A percentile compares a stretch with the other conserved stretches of the same genome.
Conservation (phyloP, 2,888 invertebrate species). For the Platycheirus albimanus region DNA sequence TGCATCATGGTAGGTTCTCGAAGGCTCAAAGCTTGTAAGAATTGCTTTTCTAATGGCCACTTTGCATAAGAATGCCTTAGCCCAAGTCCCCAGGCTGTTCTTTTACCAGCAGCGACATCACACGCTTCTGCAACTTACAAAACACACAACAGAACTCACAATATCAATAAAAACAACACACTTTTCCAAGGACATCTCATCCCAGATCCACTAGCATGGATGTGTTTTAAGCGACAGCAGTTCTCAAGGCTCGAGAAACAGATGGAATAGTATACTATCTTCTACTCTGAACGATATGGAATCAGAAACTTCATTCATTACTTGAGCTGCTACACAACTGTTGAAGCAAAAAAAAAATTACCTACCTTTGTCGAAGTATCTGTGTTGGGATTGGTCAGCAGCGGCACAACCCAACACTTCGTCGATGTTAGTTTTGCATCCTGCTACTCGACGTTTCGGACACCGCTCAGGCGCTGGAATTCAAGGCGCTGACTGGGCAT, state of each 20-base stretch:
- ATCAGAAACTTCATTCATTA: slow-evolving; percentile 18
- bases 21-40: neutral
- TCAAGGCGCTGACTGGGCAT: slow-evolving; percentile 40
- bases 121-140: neutral
- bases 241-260: too few species aligned
- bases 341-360: slow-evolving; percentile 1
- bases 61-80: neutral
- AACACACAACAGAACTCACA: neutral
- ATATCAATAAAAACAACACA: neutral
- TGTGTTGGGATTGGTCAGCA: slow-evolving; percentile 37
- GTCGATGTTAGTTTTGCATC: slow-evolving; percentile 20
- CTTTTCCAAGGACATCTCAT: neutral
- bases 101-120: slow-evolving; percentile 21
- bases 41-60: neutral
- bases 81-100: neutral
- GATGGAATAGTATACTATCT: neutral
- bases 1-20: too few species aligned
- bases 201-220: neutral
- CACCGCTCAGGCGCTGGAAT: slow-evolving; percentile 34
- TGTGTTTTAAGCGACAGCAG: neutral
- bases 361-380: slow-evolving; percentile 22
- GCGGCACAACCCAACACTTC: slow-evolving; percentile 6
- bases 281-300: slow-evolving; percentile 4
- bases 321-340: neutral
- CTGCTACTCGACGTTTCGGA: too few species aligned